Evolutionary conservation across 2,888 invertebrate genomes (phyloP).

Genomic region (Hypolimnas misippus): DNA sequence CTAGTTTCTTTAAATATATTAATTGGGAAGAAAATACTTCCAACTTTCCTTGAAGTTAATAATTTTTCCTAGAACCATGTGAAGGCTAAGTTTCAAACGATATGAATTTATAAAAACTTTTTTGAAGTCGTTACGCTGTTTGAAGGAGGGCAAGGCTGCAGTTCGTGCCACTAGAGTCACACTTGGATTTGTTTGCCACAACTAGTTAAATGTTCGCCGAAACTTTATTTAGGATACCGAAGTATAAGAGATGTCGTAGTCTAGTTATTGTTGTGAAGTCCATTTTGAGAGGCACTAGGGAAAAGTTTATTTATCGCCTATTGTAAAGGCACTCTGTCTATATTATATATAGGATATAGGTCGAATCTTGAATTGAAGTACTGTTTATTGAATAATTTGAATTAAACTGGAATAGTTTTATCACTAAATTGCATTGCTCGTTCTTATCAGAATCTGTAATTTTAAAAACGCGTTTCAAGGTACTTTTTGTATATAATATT

Average conservation of each 20-base stretch:
- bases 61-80: conserved; percentile 32
- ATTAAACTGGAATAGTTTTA: neutral
- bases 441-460: too few species aligned
- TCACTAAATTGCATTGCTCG: neutral
- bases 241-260: conserved; percentile 65
- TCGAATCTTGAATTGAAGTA: conserved; percentile 3
- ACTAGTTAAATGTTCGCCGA: conserved; percentile 79
- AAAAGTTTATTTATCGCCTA: conserved; percentile 40
- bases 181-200: conserved; percentile 74
- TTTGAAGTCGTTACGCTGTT: conserved; percentile 50
- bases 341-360: conserved; percentile 18
- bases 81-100: conserved; percentile 37
- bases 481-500: too few species aligned
- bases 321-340: conserved; percentile 28
- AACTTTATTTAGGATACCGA: conserved; percentile 73
- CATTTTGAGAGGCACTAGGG: conserved; percentile 42
- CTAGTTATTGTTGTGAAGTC: conserved; percentile 70
- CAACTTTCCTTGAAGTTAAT: conserved; percentile 19
- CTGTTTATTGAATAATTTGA: neutral
- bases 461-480: too few species aligned
- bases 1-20: neutral
- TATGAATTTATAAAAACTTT: conserved; percentile 53
- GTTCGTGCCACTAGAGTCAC: conserved; percentile 66
- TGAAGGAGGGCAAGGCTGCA: conserved; percentile 53
- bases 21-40: neutral